A percentile compares a stretch with the other conserved stretches of the same genome.
Conservation (phyloP, 2,888 invertebrate species). For the Trichopoda pennipes region DNA sequence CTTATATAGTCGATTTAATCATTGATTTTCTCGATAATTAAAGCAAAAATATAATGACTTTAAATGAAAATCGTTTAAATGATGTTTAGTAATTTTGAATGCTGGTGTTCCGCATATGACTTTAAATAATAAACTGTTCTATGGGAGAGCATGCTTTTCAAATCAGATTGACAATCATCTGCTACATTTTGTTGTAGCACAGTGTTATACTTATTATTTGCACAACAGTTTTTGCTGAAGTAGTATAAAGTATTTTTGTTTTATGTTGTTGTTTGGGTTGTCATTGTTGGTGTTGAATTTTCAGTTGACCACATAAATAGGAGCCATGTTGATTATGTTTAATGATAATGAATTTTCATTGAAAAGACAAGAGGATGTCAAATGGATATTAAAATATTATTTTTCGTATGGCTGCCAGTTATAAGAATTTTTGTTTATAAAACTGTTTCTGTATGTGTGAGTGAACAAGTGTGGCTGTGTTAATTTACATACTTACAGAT, state of each 20-base stretch:
- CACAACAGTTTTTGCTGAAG: conserved; percentile 32
- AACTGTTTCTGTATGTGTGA: not conserved
- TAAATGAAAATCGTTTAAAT: too few species aligned
- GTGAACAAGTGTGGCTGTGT: not conserved
- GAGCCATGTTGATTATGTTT: conserved; percentile 59
- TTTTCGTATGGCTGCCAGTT: not conserved
- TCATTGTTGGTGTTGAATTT: conserved; percentile 14
- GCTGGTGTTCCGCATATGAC: too few species aligned
- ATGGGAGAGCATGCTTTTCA: too few species aligned
- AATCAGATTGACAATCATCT: not conserved
- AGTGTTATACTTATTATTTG: conserved; percentile 12
- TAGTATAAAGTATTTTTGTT: not conserved
- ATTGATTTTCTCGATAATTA: too few species aligned
- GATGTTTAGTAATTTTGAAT: too few species aligned
- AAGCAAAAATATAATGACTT: too few species aligned
- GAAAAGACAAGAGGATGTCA: conserved; percentile 66
- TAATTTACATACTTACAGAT: not conserved
- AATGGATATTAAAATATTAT: conserved; percentile 64
- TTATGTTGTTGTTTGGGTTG: conserved; percentile 8
- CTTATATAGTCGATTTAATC: too few species aligned
- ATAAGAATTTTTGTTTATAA: not conserved
- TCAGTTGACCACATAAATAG: conserved; percentile 40
- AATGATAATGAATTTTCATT: conserved; percentile 64
- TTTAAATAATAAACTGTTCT: too few species aligned
- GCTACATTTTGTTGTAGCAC: not conserved